Evolutionary conservation across 2,888 invertebrate species (phyloP), one percentile per base, ranked within the genome.

Genomic region (Patella depressa): DNA sequence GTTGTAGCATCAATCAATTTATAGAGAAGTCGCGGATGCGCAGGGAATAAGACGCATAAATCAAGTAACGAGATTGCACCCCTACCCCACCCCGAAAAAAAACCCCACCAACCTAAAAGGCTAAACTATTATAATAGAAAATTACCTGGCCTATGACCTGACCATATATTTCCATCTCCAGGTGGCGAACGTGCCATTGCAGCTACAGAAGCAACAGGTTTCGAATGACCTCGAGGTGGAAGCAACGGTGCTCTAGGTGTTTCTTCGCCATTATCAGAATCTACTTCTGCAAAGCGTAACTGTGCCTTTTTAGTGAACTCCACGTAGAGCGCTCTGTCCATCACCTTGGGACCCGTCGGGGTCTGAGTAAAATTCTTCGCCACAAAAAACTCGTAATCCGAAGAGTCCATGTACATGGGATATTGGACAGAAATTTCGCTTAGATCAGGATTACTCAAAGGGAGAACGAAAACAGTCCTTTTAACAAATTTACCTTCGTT

Each of bases 381-480:
- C 11, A 72, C 54, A 73, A 76, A 76, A 15, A 76, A 7, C 54
- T 76, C 73, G 59, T 76, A 76, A 69, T 76, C 76, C 11, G 19
- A 29, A 3, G 65, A n/a, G 34, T 76, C 76, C 69, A 73, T 53
- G 53, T 76, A 76, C 1, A 53, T 19, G 9, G 76, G 76, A 53
- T 65, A 45, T 24, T 69, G 59, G 53, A 76, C 73, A 14, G 72
- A 69, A n/a, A 76, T 72, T 14, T 73, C 53, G 12, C 19, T 65
- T 17, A 76, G 29, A 29, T 76, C 76, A 3, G 65, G 69, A 54
- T 59, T 76, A 53, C 69, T 73, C 15, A 76, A 45, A n/a, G 76
- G 76, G 12, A 76, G 55, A 53, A 76, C 72, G 34, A 76, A 54
- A 9, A 73, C 76, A 59, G 72, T 73, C 12, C 76, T 19, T 19